phyloP scores from a whole-genome alignment of 2,888 invertebrate species.

The Lithophane semibrunnea region DNA sequence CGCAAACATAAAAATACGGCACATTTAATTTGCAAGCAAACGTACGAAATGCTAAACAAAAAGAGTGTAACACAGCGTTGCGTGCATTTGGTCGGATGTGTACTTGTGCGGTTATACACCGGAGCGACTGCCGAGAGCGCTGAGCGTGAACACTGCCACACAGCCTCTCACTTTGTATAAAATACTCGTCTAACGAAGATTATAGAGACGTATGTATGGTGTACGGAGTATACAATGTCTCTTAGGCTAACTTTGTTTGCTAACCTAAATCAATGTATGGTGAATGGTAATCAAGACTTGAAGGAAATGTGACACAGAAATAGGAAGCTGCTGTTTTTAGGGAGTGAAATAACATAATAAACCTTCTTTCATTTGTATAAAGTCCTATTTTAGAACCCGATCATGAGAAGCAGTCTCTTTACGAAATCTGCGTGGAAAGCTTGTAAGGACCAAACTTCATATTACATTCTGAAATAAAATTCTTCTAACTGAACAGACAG shows the following conservation, averaged over 20 bases:
- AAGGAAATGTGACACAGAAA: not conserved
- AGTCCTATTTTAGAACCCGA: not conserved
- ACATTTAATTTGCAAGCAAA: constrained; percentile 20
- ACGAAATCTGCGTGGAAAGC: not conserved
- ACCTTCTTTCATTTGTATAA: not conserved
- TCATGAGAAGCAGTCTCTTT: not conserved
- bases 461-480: not conserved
- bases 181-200: not conserved
- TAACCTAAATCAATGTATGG: constrained; percentile 11
- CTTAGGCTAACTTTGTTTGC: constrained; percentile 4
- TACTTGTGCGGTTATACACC: constrained; percentile 30
- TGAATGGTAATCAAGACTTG: constrained; percentile 5
- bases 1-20: not conserved
- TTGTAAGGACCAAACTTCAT: not conserved
- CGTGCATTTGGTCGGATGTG: constrained; percentile 33
- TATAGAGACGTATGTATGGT: not conserved
- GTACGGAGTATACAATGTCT: constrained; percentile 1
- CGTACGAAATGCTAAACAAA: constrained; percentile 11
- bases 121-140: not conserved
- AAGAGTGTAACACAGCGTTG: constrained; percentile 4
- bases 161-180: constrained; percentile 29
- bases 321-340: not conserved
- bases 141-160: constrained; percentile 32
- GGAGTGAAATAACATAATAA: not conserved
- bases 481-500: no score